A percentile compares a stretch with the other conserved stretches of the same genome.
phyloP scores from a whole-genome alignment of 2,797 vertebrate species.

The Limnodromus scolopaceus region DNA sequence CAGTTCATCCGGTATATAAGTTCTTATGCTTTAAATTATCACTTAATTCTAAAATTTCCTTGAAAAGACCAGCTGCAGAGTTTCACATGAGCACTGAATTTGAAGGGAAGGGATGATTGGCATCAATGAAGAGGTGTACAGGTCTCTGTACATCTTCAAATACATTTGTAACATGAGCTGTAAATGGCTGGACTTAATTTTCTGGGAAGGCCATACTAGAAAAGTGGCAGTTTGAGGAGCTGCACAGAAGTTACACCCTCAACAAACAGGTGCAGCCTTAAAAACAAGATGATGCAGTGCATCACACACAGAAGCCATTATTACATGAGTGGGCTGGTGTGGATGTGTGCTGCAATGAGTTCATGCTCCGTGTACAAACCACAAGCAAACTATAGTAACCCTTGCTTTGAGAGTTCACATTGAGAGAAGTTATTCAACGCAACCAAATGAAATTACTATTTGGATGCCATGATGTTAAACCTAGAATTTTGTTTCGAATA shows the following conservation, averaged over 20 bases:
- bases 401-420: background rate
- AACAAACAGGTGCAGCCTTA: background rate
- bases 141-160: background rate
- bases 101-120: background rate
- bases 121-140: background rate
- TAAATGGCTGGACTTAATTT: background rate
- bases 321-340: background rate
- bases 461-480: background rate
- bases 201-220: background rate
- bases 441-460: background rate
- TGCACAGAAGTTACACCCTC: background rate
- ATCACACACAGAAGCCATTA: background rate
- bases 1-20: background rate
- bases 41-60: background rate
- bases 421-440: background rate
- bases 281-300: background rate
- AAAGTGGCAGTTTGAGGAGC: background rate
- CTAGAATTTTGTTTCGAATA: background rate
- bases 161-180: fast-evolving
- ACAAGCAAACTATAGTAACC: background rate
- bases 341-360: background rate
- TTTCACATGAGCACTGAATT: background rate
- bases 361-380: background rate
- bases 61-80: background rate
- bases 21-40: background rate